These are phyloP conservation scores for Thunnus maccoyii DNA, from an alignment of 2,113 vertebrate species.

Conservation along the genomic window DNA sequence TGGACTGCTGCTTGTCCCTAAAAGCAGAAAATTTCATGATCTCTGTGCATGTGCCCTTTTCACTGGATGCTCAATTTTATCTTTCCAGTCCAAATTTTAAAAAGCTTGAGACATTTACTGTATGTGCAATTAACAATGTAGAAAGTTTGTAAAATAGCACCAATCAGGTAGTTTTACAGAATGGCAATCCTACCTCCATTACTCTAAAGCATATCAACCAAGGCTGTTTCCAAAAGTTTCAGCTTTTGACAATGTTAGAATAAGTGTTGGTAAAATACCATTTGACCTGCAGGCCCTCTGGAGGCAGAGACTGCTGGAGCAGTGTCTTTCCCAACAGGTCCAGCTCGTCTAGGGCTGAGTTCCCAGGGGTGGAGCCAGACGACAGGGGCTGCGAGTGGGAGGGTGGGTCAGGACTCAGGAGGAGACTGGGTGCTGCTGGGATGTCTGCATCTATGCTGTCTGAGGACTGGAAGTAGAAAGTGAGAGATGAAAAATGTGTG, in stretches of 20 bases:
- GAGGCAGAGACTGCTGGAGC: conserved; percentile 95
- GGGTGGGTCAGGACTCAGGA: conserved; percentile 80
- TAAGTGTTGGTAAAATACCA: conserved; percentile 83
- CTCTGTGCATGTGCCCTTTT: background rate
- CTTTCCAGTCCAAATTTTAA: background rate
- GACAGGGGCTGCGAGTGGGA: conserved; percentile 59
- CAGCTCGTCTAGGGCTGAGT: conserved; percentile 92
- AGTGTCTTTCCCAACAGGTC: conserved; percentile 95
- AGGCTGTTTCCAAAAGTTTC: no score
- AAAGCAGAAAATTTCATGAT: background rate
- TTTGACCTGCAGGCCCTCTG: conserved; percentile 94
- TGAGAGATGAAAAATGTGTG: background rate
- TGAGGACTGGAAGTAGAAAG: conserved; percentile 87
- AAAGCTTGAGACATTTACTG: background rate
- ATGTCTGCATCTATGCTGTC: conserved; percentile 87
- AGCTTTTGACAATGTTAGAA: background rate
- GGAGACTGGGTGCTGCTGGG: conserved; percentile 70
- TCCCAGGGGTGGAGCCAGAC: conserved; percentile 66
- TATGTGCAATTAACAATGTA: background rate
- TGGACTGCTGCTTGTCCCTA: conserved; percentile 93
- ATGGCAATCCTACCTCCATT: no score
- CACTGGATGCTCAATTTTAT: background rate
- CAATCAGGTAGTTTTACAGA: no score
- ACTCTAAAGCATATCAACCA: no score
- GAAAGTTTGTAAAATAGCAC: no score